Base-by-base conservation (phyloP, 2,888 invertebrate species). In the Dryomyza anilis region DNA sequence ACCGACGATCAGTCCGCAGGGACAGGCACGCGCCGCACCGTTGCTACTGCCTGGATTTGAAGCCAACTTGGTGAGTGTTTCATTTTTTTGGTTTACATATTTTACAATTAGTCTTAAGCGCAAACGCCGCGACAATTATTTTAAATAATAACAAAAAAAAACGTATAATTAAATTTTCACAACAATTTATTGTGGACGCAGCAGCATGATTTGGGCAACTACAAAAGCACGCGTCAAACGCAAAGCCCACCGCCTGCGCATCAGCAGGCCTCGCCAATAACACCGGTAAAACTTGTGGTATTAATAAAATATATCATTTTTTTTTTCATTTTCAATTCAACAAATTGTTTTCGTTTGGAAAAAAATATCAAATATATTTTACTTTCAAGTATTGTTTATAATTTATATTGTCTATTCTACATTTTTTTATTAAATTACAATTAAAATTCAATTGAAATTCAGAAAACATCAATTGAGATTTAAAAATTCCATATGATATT, bases 241-340 rank as follows among this genome's bases (percentile, higher is more conserved):
- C 89, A 91, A 85, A 91, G 91, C 83, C 93, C 92, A 78, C 93
- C 93, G 78, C 93, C 93, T 80, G 93, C 93, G 74, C 93, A 93
- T 84, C 93, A 92, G 86, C 92, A 90, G 83, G 87, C 87, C 80
- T 89, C 89, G 78, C 90, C 90, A 74, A 87, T 89, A 80, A 87
- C 88, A 80, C 86, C 89, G 89, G 89, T 89, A 88, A 83, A 77
- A 67, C 55, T 27, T 16, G 33, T 12, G 48, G 29, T 43, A 7
- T 21, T 30, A 23, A 21, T 27, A 16, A 8, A 36, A 4, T 4
- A 12, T 19, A 57, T 57, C 23, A 19, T 33, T 2, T 27, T 2
- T 14, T 21, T 14, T 21, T 5, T 19, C 21, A 6, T 27, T 50
- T 50, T 21, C n/a, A 50, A 50, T 50, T 50, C 50, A 50, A 16